phyloP scores from a whole-genome alignment of 1,140 invertebrate genomes.

The Lepidostoma basale region DNA sequence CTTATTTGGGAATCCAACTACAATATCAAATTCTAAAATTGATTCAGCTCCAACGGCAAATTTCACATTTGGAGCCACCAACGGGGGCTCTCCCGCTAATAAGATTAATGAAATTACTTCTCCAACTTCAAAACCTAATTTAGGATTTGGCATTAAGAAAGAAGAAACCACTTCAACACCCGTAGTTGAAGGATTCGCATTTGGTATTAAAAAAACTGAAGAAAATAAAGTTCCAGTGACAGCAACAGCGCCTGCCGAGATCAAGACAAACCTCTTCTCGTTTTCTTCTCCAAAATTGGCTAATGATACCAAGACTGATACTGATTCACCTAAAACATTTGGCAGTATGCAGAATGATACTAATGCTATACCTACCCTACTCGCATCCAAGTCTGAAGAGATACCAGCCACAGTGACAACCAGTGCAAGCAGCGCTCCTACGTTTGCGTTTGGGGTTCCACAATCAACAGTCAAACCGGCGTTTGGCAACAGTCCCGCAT shows the following conservation, averaged over 20 bases:
- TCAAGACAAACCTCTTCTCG: not conserved
- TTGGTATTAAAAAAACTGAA: conserved; percentile 16
- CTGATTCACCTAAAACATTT: conserved; percentile 17
- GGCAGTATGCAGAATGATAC: not conserved
- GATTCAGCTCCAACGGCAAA: not conserved
- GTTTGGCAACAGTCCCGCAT: conserved; percentile 26
- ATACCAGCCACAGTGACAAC: not conserved
- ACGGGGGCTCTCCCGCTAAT: not conserved
- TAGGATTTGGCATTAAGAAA: conserved; percentile 26
- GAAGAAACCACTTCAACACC: not conserved
- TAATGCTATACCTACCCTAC: not conserved
- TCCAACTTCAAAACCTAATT: not conserved
- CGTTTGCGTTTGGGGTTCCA: conserved; percentile 34
- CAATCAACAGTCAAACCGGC: not conserved
- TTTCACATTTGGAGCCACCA: conserved; percentile 32
- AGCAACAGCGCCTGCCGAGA: conserved; percentile 38
- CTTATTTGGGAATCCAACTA: conserved; percentile 18
- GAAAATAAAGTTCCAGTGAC: conserved; percentile 22
- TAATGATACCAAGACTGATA: not conserved
- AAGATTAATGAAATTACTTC: not conserved
- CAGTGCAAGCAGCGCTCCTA: conserved; percentile 14
- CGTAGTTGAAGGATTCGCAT: not conserved
- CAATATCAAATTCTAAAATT: not conserved
- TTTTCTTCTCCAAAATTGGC: conserved; percentile 21
- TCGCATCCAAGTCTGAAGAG: not conserved